phyloP scores from a whole-genome alignment of 2,888 invertebrate genomes.

The Eudasyphora cyanicolor region DNA sequence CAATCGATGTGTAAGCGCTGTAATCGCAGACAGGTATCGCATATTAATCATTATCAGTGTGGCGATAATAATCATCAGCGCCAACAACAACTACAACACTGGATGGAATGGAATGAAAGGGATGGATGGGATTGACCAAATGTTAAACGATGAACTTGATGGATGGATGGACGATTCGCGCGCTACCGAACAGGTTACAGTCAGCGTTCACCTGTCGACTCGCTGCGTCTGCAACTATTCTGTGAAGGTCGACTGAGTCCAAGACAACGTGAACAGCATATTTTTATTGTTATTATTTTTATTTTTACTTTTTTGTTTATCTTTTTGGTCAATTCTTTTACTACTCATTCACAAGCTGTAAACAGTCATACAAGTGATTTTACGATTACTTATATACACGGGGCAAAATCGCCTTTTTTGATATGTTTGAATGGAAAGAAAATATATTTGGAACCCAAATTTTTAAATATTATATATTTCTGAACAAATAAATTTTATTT shows the following conservation, averaged over 20 bases:
- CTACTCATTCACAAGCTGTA: not conserved
- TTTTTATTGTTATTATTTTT: no score
- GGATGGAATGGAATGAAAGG: not conserved
- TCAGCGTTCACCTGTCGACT: not conserved
- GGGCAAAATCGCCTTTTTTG: no score
- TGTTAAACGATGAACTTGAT: conserved; percentile 4
- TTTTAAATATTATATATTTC: no score
- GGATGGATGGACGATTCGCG: no score
- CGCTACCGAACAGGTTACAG: conserved; percentile 24
- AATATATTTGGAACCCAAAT: no score
- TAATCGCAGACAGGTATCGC: not conserved
- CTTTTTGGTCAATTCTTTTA: conserved; percentile 18
- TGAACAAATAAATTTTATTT: no score
- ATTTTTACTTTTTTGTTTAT: not conserved
- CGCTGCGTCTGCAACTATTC: not conserved
- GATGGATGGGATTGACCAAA: conserved; percentile 15
- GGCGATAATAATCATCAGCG: not conserved
- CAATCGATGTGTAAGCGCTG: not conserved
- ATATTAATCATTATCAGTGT: no score
- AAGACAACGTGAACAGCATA: conserved; percentile 25
- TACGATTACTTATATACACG: no score
- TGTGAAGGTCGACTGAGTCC: conserved; percentile 31
- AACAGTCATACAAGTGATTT: not conserved
- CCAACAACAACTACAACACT: not conserved
- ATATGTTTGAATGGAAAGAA: no score